phyloP scores from a whole-genome alignment of 2,888 invertebrate species.

The Halocaridina rubra region DNA sequence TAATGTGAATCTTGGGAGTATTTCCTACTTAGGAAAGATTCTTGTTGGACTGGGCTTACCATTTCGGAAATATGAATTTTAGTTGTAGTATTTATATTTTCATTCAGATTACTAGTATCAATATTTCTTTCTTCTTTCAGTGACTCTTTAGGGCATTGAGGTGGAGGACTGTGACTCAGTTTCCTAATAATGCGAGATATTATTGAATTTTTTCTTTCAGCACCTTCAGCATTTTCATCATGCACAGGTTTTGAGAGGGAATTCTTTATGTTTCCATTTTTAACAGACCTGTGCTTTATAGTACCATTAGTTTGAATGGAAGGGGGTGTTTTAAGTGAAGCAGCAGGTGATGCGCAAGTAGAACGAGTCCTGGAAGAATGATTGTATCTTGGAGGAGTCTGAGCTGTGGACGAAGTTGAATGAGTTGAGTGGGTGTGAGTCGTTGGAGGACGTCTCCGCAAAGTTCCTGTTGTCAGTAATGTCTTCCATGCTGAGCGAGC shows the following conservation, averaged over 20 bases:
- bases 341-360: slow-evolving; percentile 11
- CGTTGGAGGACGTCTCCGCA: slow-evolving; percentile 28
- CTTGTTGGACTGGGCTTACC: neutral
- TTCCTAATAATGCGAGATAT: slow-evolving; percentile 25
- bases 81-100: neutral
- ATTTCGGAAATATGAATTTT: neutral
- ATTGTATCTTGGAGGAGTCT: slow-evolving; percentile 22
- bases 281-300: neutral
- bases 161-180: neutral
- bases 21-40: slow-evolving; percentile 5
- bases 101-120: neutral
- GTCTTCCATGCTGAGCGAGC: slow-evolving; percentile 62
- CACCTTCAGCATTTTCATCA: neutral
- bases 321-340: neutral
- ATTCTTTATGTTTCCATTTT: slow-evolving; percentile 11
- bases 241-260: neutral
- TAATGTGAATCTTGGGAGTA: neutral
- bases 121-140: neutral
- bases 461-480: slow-evolving; percentile 59
- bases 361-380: slow-evolving; percentile 21
- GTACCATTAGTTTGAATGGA: slow-evolving; percentile 27
- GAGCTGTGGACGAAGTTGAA: slow-evolving; percentile 26
- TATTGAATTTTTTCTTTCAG: slow-evolving; percentile 1
- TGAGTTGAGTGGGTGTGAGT: slow-evolving; percentile 20
- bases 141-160: neutral